Evolutionary conservation across 1,140 invertebrate genomes (phyloP), one percentile per base, ranked within the genome.

Genomic region (Hypothenemus hampei): DNA sequence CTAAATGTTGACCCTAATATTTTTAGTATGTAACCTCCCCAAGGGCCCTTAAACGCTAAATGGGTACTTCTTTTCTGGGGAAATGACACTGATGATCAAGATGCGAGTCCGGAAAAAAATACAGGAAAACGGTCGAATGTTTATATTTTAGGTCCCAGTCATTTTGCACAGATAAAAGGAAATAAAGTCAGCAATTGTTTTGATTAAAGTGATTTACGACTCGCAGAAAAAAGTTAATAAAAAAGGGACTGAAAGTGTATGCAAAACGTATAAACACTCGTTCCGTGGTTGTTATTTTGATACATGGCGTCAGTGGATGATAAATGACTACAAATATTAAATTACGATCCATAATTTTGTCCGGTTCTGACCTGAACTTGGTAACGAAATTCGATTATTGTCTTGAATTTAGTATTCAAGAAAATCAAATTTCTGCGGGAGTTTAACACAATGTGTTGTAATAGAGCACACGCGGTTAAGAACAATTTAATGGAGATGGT

Each of bases 61-160:
- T 48, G 45, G 33, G 19, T 48, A 48, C 36, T 48, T 36, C 45
- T 19, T 48, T 48, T 20, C 29, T 7, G 35, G 44, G 16, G 23
- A 48, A 48, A 36, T 22, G 45, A 36, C 29, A 26, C 43, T 21
- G 10, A 36, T 48, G 45, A 48, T 48, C 31, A 35, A 48, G 45
- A 45, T 45, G 43, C 43, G 22, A 29, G 24, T 10, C 11, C 36
- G 36, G 36, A 37, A 37, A 37, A 18, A 48, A 46, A 29, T 29
- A 18, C 15, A 15, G 26, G 31, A 46, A 46, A 29, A 31, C 15
- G 26, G 44, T 7, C 15, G 19, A 23, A 43, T 43, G 16, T 43
- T 46, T 46, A 29, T 46, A 13, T 46, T 46, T 29, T 31, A 15
- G 23, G 19, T 20, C 5, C 13, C 18, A 6, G 26, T 4, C 33